Evolutionary conservation across 1,140 invertebrate species (phyloP), one percentile per base, ranked within the genome.

Genomic region (Penaeus chinensis): DNA sequence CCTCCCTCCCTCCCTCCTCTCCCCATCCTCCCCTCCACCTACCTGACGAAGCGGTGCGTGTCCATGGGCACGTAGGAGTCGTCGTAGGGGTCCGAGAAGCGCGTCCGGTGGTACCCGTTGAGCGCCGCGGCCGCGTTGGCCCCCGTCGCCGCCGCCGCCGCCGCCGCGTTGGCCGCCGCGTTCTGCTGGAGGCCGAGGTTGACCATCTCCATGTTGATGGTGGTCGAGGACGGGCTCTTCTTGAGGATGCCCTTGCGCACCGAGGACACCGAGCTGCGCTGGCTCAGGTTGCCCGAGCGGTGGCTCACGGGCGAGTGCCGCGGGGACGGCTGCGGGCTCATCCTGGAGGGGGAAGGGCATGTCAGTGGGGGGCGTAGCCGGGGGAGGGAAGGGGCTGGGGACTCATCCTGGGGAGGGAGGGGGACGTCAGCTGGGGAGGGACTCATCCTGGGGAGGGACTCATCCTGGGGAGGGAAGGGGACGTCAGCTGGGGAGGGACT

Each of bases 181-280:
- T 66, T 74, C n/a, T 87, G 47, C 61, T 87, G 85, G 27, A 87
- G 86, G 16, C 86, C 86, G 10, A 87, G 32, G 71, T 87, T 87
- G 1, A 87, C 86, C 80, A 87, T 87, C 79, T 87, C 85, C 85
- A 87, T 87, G 80, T 87, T 87, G 85, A 87, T 87, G 69, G 85
- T 87, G 37, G 86, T 82, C 7, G 80, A 87, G 80, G 86, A 87
- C 54, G 79, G 79, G 27, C 85, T 87, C 66, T 87, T 87, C 69
- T 87, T 87, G 4, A 87, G 79, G 65, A 87, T 87, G 65, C 85
- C 85, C 79, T 87, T 87, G 27, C 85, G 74, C 27, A 87, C 85
- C 20, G 85, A 87, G 79, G 85, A 87, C 32, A 87, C 85, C 16
- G 85, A 87, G 74, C 86, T 87, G 8, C 80, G 80, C 24, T 87